Conservation (phyloP, 2,113 vertebrate species). For the Columbina picui region DNA sequence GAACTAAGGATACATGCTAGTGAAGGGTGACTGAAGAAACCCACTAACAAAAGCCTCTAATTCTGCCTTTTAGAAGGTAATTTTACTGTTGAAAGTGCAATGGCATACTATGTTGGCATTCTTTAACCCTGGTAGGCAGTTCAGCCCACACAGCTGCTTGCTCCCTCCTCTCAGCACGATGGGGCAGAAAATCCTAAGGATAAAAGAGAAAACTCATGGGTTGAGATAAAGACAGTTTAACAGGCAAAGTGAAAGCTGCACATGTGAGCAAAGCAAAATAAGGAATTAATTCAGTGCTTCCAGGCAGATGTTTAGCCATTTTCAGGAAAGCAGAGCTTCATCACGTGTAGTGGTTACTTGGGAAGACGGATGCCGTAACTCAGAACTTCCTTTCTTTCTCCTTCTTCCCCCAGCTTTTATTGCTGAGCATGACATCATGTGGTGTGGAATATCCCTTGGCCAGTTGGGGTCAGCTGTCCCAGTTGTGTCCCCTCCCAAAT, state of each 20-base stretch:
- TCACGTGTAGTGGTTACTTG: not conserved
- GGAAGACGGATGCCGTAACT: not conserved
- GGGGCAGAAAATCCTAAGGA: not conserved
- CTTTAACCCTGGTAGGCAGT: not conserved
- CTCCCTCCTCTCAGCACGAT: not conserved
- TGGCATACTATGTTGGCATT: accelerated
- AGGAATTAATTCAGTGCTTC: not conserved
- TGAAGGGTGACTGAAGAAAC: not conserved
- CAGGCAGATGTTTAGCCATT: not conserved
- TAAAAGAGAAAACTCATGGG: not conserved
- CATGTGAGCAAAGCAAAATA: too few relatives aligned
- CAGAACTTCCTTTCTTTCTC: too few relatives aligned
- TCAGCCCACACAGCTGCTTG: not conserved
- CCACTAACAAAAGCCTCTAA: not conserved
- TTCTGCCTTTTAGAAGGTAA: not conserved
- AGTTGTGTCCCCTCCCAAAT: too few relatives aligned
- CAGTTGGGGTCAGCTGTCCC: too few relatives aligned
- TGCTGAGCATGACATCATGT: too few relatives aligned
- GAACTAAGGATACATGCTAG: not conserved
- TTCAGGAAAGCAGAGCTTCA: not conserved
- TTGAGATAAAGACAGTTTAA: not conserved
- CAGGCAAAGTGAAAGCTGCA: not conserved
- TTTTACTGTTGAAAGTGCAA: not conserved
- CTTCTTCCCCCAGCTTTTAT: too few relatives aligned
- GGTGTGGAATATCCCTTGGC: too few relatives aligned